Evolutionary conservation across 23 tunicate genomes (phyloP).

Genomic region (Diplosoma virens): DNA sequence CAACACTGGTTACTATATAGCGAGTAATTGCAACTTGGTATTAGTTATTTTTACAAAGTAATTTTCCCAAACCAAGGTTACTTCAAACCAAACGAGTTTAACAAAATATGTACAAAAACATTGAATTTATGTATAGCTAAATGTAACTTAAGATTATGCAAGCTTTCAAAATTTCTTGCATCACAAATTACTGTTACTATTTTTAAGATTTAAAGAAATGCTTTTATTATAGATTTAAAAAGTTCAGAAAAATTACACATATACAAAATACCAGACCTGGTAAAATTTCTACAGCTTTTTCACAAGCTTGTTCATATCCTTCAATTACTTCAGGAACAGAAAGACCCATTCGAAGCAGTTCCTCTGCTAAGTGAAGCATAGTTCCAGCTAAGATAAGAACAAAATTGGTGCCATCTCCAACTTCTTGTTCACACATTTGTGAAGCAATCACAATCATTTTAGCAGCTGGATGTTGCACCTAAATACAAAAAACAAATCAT

Average conservation of each 20-base stretch:
- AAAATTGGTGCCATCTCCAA: conserved; percentile 98
- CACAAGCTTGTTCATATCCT: conserved; percentile 92
- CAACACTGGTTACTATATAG: too few species aligned
- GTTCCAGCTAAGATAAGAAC: conserved; percentile 92
- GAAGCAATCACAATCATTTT: conserved; percentile 98
- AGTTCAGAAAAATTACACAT: neutral
- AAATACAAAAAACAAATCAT: neutral
- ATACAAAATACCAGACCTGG: conserved; percentile 41
- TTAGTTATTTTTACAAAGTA: too few species aligned
- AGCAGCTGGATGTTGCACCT: conserved; percentile 99
- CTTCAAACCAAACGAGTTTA: too few species aligned
- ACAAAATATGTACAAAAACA: too few species aligned
- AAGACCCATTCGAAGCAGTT: conserved; percentile 92
- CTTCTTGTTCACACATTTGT: conserved; percentile 99
- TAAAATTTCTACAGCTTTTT: conserved; percentile 76
- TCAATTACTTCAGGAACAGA: conserved; percentile 92
- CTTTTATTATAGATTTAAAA: too few species aligned
- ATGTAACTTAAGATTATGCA: too few species aligned
- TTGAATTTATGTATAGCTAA: too few species aligned
- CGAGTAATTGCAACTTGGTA: too few species aligned
- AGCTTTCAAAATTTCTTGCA: too few species aligned
- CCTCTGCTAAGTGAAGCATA: conserved; percentile 83
- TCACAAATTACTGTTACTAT: too few species aligned
- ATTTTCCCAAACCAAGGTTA: too few species aligned
- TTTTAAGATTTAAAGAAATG: too few species aligned